A percentile compares a stretch with the other conserved stretches of the same genome.
Conservation (phyloP, 1,140 invertebrate genomes). For the Rhopalosiphum maidis region DNA sequence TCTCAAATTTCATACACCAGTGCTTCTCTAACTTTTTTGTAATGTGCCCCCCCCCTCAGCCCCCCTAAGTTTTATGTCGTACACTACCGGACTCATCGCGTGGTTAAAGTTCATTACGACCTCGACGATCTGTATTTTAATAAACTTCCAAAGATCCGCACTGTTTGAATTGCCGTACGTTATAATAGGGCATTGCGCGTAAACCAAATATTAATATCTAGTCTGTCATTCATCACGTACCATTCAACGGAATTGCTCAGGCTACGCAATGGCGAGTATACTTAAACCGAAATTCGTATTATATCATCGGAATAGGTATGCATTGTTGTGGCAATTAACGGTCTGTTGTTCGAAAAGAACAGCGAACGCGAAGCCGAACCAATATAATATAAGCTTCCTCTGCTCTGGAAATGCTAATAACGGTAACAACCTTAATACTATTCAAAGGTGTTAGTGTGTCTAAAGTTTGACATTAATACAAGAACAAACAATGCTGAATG, state of each 20-base stretch:
- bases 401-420: slow-evolving; percentile 17
- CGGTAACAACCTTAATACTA: background rate
- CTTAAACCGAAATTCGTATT: background rate
- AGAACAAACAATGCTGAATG: slow-evolving; percentile 21
- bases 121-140: background rate
- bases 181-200: background rate
- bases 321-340: background rate
- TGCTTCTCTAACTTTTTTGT: too few relatives aligned
- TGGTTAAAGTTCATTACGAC: background rate
- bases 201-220: background rate
- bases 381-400: background rate
- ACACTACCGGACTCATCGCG: background rate
- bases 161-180: background rate
- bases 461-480: slow-evolving; percentile 44
- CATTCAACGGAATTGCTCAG: background rate
- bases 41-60: too few relatives aligned
- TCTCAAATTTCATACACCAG: too few relatives aligned
- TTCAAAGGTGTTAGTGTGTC: slow-evolving; percentile 15
- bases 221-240: background rate
- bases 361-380: background rate
- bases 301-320: background rate
- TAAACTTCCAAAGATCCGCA: background rate
- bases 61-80: background rate
- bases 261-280: background rate
- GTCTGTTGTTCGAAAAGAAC: background rate